phyloP scores from a whole-genome alignment of 2,888 invertebrate species.

The Cerastis leucographa region DNA sequence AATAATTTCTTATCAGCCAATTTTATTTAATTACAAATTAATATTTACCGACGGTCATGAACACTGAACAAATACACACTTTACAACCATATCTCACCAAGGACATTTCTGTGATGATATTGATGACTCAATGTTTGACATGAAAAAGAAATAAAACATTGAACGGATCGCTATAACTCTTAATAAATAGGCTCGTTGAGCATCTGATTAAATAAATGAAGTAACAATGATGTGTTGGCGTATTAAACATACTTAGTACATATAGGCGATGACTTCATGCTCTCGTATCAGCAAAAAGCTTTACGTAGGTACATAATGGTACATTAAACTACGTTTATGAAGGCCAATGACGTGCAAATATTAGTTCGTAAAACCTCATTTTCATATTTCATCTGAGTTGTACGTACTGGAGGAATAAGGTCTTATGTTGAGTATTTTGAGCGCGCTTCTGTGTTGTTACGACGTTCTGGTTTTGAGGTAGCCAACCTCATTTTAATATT shows the following conservation, averaged over 20 bases:
- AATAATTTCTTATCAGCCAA: not conserved
- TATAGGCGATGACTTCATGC: constrained; percentile 65
- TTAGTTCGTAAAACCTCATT: constrained; percentile 57
- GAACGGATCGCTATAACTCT: constrained; percentile 47
- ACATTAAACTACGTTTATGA: constrained; percentile 49
- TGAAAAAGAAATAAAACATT: constrained; percentile 55
- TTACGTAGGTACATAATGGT: constrained; percentile 41
- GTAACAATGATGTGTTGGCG: constrained; percentile 62
- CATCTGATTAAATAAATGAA: constrained; percentile 68
- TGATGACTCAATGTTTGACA: constrained; percentile 53
- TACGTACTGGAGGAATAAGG: not conserved
- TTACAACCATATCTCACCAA: constrained; percentile 38
- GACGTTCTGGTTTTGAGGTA: not conserved
- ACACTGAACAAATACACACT: constrained; percentile 8
- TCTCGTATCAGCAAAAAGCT: constrained; percentile 60
- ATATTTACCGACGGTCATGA: constrained; percentile 5
- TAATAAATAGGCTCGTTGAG: constrained; percentile 64
- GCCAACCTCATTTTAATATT: not conserved
- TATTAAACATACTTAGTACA: constrained; percentile 34
- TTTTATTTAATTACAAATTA: constrained; percentile 3
- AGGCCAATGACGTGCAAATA: constrained; percentile 65
- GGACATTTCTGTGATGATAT: constrained; percentile 17
- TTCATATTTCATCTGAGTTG: constrained; percentile 26
- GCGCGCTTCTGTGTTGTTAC: not conserved
- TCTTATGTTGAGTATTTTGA: not conserved